Conservation (phyloP, 2,888 invertebrate genomes). For the Aphidius colemani region DNA sequence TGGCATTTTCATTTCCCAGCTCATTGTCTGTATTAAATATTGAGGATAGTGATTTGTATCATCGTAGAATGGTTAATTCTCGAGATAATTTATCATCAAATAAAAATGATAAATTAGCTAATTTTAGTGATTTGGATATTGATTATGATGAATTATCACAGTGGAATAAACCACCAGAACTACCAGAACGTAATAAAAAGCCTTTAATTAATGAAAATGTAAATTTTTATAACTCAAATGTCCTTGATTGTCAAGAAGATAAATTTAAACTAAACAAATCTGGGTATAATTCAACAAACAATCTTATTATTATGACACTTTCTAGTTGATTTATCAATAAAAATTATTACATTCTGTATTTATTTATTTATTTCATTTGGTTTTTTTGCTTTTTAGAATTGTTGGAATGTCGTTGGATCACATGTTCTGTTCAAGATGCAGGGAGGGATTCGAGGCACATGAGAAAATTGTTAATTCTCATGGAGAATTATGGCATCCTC, state of each 20-base stretch:
- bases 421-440: slow-evolving; percentile 94
- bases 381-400: slow-evolving; percentile 57
- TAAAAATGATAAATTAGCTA: slow-evolving; percentile 25
- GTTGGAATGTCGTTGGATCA: slow-evolving; percentile 82
- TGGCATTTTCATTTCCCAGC: slow-evolving; percentile 40
- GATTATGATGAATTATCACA: slow-evolving; percentile 40
- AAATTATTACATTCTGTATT: neutral
- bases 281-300: slow-evolving; percentile 5
- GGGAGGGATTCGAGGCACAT: slow-evolving; percentile 93
- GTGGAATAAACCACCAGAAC: slow-evolving; percentile 35
- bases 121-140: slow-evolving; percentile 16
- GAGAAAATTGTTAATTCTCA: slow-evolving; percentile 99
- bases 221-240: slow-evolving; percentile 30
- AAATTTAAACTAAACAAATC: slow-evolving; percentile 10
- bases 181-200: slow-evolving; percentile 31
- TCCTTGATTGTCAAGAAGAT: neutral
- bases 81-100: slow-evolving; percentile 34
- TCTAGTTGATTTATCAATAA: neutral
- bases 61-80: slow-evolving; percentile 45
- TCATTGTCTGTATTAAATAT: slow-evolving; percentile 48
- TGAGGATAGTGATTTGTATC: slow-evolving; percentile 51
- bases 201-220: slow-evolving; percentile 34
- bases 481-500: slow-evolving; percentile 98
- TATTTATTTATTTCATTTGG: neutral
- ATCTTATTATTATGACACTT: neutral